A percentile compares a stretch with the other conserved stretches of the same genome.
These are phyloP conservation scores for Lethenteron reissneri DNA, from an alignment of 2,113 vertebrate species.

Conservation along the genomic window DNA sequence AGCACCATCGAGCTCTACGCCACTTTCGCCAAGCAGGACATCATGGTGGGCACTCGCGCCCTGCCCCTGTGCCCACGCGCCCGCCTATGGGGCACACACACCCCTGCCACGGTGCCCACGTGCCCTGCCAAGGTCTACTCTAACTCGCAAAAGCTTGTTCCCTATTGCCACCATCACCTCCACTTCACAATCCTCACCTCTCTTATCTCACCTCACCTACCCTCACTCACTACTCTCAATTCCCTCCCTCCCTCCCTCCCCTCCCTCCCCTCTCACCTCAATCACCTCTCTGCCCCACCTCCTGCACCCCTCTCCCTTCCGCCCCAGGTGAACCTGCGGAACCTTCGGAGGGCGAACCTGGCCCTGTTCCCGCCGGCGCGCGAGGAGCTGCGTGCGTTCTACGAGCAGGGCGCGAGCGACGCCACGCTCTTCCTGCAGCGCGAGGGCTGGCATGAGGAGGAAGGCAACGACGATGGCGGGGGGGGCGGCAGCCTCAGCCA, in stretches of 20 bases:
- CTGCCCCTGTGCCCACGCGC: too few species aligned
- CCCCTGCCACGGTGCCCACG: too few species aligned
- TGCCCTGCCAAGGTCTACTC: too few species aligned
- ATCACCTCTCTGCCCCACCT: background rate
- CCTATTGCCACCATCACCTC: background rate
- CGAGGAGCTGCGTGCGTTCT: conserved; percentile 24
- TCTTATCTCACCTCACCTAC: background rate
- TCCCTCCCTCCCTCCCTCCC: background rate
- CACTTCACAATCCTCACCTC: background rate
- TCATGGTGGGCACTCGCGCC: conserved; percentile 27
- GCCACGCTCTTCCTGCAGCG: conserved; percentile 34
- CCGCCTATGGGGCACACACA: background rate
- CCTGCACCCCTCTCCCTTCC: background rate
- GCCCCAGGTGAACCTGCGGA: conserved; percentile 41
- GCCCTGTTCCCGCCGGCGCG: conserved; percentile 44
- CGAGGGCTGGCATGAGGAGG: conserved; percentile 34
- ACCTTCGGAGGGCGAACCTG: conserved; percentile 36
- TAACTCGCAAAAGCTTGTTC: too few species aligned
- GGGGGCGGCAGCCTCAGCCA: too few species aligned
- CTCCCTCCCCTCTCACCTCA: background rate
- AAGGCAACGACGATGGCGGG: background rate
- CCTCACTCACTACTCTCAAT: background rate
- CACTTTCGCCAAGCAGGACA: conserved; percentile 39
- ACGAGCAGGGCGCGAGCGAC: conserved; percentile 38
- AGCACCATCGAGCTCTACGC: conserved; percentile 23